Evolutionary conservation across 2,113 vertebrate species (phyloP).

Genomic region (Poeciliopsis retropinna): DNA sequence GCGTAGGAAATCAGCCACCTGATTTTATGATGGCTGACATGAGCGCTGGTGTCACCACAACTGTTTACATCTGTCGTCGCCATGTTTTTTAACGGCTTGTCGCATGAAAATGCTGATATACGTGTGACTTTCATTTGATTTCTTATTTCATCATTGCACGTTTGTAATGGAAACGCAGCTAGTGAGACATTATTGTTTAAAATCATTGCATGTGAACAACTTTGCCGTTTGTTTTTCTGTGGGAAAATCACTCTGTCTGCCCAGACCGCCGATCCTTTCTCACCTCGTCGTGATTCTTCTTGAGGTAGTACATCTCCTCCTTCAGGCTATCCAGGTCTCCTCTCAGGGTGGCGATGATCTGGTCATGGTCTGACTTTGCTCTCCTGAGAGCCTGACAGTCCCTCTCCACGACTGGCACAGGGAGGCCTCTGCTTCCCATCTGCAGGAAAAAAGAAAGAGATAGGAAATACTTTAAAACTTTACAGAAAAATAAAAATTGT

Average conservation of each 20-base stretch:
- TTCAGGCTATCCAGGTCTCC: slow-evolving; percentile 89
- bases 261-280: slow-evolving; percentile 23
- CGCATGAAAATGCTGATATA: too few relatives aligned
- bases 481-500: background rate
- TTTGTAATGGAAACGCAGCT: too few relatives aligned
- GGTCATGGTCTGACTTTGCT: slow-evolving; percentile 84
- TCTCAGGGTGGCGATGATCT: slow-evolving; percentile 85
- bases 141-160: too few relatives aligned
- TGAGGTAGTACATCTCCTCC: slow-evolving; percentile 89
- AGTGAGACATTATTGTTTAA: too few relatives aligned
- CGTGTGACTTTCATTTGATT: too few relatives aligned
- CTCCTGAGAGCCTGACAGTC: slow-evolving; percentile 87
- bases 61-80: too few relatives aligned
- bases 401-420: slow-evolving; percentile 86
- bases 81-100: too few relatives aligned
- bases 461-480: background rate
- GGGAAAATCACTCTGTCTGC: background rate
- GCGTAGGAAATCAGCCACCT: too few relatives aligned
- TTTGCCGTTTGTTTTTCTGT: background rate
- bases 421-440: slow-evolving; percentile 84
- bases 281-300: slow-evolving; percentile 91
- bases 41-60: too few relatives aligned
- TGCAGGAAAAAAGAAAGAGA: slow-evolving; percentile 45
- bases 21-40: too few relatives aligned
- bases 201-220: background rate